Base-by-base conservation (phyloP, 2,888 invertebrate genomes). In the Lamproptera curius region DNA sequence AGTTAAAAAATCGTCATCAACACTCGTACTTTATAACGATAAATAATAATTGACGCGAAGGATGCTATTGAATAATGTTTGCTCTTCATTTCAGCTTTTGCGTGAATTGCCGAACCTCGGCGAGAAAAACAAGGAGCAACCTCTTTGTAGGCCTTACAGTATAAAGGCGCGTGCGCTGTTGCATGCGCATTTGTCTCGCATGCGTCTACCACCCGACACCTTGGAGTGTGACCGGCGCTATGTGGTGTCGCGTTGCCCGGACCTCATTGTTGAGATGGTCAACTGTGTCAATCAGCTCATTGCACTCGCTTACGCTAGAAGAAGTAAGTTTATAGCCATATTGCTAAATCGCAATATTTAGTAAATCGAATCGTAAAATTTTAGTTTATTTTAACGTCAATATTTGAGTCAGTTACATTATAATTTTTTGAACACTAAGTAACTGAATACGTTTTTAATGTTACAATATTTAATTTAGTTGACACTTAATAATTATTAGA, bases 201-300 rank as follows among this genome's bases (percentile, higher is more conserved):
- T 98, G 68, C 84, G 90, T 1, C 76, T 97, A 14, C 95, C 94
- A 61, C 90, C 91, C 0, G 89, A 91, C 42, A 95, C 96, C 0
- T 81, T 97, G 41, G 97, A 97, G 65, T 91, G 92, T 70, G 97
- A 98, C 88, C 90, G 95, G 34, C 91, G 94, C 62, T 94, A 94
- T 65, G 90, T 96, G 45, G 92, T 96, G 38, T 94, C 93, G 58
- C 97, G 98, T 74, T 95, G 96, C 73, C 98, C 98, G 0, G 97
- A 97, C 76, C 91, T 99, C 35, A 93, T 99, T 45, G 96, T 98
- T 63, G 99, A 99, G 85, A 98, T 99, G 96, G 95, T 99, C 45
- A 96, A 95, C 68, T 97, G 97, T 73, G 95, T 97, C 10, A 96
- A 97, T 68, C 97, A 98, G 74, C 90, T 99, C 36, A 96, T 97